Evolutionary conservation across 2,888 invertebrate genomes (phyloP).

Genomic region (Lithophane socia): DNA sequence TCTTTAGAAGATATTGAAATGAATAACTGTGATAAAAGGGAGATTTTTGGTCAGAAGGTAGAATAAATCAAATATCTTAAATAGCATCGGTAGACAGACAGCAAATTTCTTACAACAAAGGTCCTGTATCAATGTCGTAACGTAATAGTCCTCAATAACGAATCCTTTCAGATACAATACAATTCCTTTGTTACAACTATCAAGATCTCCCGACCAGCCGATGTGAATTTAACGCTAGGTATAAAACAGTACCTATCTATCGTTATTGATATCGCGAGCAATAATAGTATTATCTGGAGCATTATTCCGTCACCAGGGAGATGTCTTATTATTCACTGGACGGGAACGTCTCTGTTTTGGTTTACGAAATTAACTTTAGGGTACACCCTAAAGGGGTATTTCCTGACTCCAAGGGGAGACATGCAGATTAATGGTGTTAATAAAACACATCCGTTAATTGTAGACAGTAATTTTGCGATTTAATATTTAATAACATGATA

Average conservation of each 20-base stretch:
- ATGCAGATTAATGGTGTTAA: constrained; percentile 82
- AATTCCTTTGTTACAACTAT: constrained; percentile 73
- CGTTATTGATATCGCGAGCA: constrained; percentile 71
- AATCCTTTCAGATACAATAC: constrained; percentile 70
- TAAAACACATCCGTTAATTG: constrained; percentile 80
- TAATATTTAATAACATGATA: constrained; percentile 47
- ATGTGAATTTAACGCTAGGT: constrained; percentile 68
- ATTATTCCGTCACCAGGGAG: constrained; percentile 83
- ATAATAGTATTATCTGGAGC: constrained; percentile 70
- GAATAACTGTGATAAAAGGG: not conserved
- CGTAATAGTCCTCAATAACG: constrained; percentile 52
- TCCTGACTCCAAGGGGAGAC: constrained; percentile 74
- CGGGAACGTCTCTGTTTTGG: constrained; percentile 83
- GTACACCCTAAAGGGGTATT: constrained; percentile 77
- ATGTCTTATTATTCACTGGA: constrained; percentile 84
- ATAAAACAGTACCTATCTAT: constrained; percentile 62
- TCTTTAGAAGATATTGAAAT: not conserved
- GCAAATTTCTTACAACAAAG: constrained; percentile 33
- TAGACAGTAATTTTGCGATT: constrained; percentile 67
- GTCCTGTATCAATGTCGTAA: constrained; percentile 32
- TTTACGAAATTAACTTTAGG: constrained; percentile 83
- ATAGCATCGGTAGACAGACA: not conserved
- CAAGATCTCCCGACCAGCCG: constrained; percentile 73
- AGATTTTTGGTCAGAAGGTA: not conserved
- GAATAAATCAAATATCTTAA: constrained; percentile 19